A percentile compares a stretch with the other conserved stretches of the same genome.
Evolutionary conservation across 2,797 vertebrate genomes (phyloP).

Genomic region (Neosilurus mollespiculum): DNA sequence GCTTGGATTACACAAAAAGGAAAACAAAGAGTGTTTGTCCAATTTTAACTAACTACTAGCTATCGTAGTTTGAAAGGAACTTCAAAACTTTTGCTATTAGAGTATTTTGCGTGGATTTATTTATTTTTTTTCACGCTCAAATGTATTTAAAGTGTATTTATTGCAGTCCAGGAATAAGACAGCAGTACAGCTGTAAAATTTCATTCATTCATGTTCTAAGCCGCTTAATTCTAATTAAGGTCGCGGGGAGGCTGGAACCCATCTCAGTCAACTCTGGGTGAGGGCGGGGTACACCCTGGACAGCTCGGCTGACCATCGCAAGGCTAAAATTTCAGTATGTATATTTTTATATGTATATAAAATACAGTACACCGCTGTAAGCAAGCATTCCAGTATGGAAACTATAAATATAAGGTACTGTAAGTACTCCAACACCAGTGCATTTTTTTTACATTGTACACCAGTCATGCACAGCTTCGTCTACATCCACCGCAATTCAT

Average conservation of each 20-base stretch:
- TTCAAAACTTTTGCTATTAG: not conserved
- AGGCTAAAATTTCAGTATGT: too few relatives aligned
- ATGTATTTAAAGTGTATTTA: not conserved
- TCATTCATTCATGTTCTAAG: not conserved
- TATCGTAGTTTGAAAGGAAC: not conserved
- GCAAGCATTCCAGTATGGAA: too few relatives aligned
- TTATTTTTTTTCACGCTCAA: not conserved
- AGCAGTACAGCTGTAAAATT: not conserved
- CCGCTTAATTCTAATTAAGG: too few relatives aligned
- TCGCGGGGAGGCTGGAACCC: too few relatives aligned
- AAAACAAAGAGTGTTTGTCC: too few relatives aligned
- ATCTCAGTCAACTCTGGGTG: too few relatives aligned
- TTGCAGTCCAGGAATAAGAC: not conserved
- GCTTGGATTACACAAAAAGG: too few relatives aligned
- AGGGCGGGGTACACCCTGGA: too few relatives aligned
- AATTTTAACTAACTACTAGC: too few relatives aligned
- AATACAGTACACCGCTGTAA: not conserved
- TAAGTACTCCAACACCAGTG: not conserved
- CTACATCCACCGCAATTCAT: not conserved
- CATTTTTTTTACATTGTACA: not conserved
- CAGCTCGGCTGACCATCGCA: too few relatives aligned
- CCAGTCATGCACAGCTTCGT: not conserved
- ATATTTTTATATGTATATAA: not conserved
- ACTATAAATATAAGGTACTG: not conserved
- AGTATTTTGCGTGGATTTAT: not conserved